These are phyloP conservation scores for Dynastes grantii DNA, from an alignment of 2,888 invertebrate species.

Conservation along the genomic window DNA sequence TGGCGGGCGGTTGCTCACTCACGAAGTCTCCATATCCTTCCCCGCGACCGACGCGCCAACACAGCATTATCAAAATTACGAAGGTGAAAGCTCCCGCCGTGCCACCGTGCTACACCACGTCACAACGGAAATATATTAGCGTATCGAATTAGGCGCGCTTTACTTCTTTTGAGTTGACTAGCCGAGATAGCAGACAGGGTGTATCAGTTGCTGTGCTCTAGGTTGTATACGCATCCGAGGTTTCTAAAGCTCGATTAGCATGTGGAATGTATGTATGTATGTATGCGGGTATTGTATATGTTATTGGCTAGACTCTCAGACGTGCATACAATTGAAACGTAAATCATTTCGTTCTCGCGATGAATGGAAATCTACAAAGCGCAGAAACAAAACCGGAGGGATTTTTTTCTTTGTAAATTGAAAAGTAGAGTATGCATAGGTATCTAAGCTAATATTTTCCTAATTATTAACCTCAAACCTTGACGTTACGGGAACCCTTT, in stretches of 20 bases:
- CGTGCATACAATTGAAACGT: slow-evolving; percentile 8
- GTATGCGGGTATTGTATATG: not conserved
- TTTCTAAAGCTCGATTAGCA: no score
- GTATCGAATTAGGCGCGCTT: slow-evolving; percentile 19
- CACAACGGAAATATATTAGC: slow-evolving; percentile 28
- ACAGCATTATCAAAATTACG: slow-evolving; percentile 26
- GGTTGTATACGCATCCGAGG: no score
- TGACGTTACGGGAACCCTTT: no score
- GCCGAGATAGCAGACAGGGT: not conserved
- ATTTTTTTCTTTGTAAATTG: no score
- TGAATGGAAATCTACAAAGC: no score
- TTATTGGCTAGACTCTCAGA: not conserved
- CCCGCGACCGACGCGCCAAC: slow-evolving; percentile 1
- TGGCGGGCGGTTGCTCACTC: not conserved
- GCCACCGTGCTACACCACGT: not conserved
- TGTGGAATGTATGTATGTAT: no score
- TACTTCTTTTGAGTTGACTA: not conserved
- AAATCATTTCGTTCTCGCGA: not conserved
- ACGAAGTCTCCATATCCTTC: not conserved
- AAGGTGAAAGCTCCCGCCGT: slow-evolving; percentile 27
- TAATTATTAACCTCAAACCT: no score
- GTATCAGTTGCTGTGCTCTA: not conserved
- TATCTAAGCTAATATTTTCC: no score
- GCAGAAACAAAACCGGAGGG: no score
- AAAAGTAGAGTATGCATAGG: no score